Conservation (phyloP, 2,797 vertebrate species). For the Pipistrellus nathusii region DNA sequence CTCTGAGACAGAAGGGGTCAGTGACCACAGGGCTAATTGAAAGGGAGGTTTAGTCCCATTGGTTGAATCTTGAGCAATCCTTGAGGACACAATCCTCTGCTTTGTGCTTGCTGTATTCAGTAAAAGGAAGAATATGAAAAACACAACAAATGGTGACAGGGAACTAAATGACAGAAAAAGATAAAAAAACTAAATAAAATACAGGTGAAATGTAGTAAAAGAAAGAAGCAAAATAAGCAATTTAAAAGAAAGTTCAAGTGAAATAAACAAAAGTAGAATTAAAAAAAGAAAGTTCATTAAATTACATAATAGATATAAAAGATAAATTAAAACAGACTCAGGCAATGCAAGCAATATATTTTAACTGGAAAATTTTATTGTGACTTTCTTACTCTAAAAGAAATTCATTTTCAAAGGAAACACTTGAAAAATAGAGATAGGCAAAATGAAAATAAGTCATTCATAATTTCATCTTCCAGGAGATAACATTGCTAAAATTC, state of each 20-base stretch:
- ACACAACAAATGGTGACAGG: background rate
- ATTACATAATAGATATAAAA: background rate
- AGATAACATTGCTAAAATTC: background rate
- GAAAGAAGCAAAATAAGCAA: background rate
- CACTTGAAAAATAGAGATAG: constrained; percentile 20
- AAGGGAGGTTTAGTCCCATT: background rate
- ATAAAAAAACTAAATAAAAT: background rate
- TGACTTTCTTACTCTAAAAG: background rate
- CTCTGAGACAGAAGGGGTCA: background rate
- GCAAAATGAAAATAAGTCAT: background rate
- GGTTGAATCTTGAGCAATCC: background rate
- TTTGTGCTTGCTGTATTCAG: background rate
- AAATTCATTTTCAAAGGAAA: constrained; percentile 23
- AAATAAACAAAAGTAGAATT: background rate
- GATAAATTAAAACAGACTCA: background rate
- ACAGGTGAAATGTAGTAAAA: background rate
- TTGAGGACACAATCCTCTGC: background rate
- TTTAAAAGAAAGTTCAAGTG: background rate
- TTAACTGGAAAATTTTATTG: background rate
- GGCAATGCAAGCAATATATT: background rate
- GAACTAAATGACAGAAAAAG: background rate
- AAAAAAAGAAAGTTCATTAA: background rate
- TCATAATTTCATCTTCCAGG: background rate
- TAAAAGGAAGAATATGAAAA: constrained; percentile 8
- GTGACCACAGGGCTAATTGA: background rate